Percentiles rank a stretch among this genome's conserved stretches.
These are phyloP conservation scores for Aspiorhynchus laticeps DNA, from an alignment of 2,113 vertebrate genomes.

Conservation along the genomic window DNA sequence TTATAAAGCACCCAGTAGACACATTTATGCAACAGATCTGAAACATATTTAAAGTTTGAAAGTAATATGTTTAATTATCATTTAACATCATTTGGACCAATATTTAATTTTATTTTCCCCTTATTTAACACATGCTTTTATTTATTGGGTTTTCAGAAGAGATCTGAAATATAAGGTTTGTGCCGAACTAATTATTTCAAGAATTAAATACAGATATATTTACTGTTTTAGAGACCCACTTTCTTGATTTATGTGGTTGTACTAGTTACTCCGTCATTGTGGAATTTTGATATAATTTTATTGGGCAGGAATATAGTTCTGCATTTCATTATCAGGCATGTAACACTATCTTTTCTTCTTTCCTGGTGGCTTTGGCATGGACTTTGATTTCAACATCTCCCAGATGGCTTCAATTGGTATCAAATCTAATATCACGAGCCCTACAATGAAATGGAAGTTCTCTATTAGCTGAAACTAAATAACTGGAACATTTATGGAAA, in stretches of 20 bases:
- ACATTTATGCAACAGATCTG: not conserved
- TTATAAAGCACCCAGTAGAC: not conserved
- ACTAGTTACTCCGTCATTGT: slow-evolving; percentile 27
- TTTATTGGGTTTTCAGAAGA: not conserved
- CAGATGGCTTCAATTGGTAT: slow-evolving; percentile 62
- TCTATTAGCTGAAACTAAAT: slow-evolving; percentile 49
- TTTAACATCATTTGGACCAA: too few species aligned
- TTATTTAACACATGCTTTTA: not conserved
- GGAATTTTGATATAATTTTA: slow-evolving; percentile 46
- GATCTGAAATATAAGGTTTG: not conserved
- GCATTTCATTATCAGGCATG: slow-evolving; percentile 55
- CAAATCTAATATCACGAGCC: slow-evolving; percentile 60
- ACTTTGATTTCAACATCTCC: slow-evolving; percentile 53
- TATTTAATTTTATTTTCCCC: not conserved
- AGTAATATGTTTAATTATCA: not conserved
- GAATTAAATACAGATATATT: slow-evolving; percentile 18
- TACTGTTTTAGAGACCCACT: not conserved
- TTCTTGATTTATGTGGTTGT: slow-evolving; percentile 11
- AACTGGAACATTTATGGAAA: slow-evolving; percentile 44
- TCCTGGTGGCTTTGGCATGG: slow-evolving; percentile 52
- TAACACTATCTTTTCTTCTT: slow-evolving; percentile 55
- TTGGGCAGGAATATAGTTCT: slow-evolving; percentile 43
- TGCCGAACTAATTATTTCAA: not conserved
- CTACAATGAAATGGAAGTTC: slow-evolving; percentile 56
- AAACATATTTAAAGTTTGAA: not conserved